A percentile compares a stretch with the other conserved stretches of the same genome.
Evolutionary conservation across 1,140 invertebrate genomes (phyloP).

Genomic region (Pomacea maculata): DNA sequence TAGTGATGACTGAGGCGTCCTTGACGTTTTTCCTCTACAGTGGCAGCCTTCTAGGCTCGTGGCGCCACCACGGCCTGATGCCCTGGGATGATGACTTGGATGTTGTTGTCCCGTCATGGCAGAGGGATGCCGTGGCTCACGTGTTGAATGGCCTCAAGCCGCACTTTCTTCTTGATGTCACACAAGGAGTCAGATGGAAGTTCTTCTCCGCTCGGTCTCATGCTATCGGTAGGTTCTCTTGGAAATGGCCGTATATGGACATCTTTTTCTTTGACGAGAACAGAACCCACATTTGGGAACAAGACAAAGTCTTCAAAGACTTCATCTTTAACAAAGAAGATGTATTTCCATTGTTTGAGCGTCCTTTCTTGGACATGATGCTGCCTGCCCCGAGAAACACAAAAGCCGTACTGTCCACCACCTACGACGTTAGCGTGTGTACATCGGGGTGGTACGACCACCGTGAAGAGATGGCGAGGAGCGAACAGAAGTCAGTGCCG

Average conservation of each 20-base stretch:
- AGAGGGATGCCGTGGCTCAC: background rate
- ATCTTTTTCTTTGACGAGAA: constrained; percentile 33
- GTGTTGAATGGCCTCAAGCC: background rate
- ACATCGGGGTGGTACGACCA: constrained; percentile 18
- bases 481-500: background rate
- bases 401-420: background rate
- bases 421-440: constrained; percentile 17
- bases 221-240: background rate
- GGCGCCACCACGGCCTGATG: constrained; percentile 40
- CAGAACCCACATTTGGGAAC: constrained; percentile 37
- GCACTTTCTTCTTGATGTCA: constrained; percentile 21
- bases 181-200: constrained; percentile 28
- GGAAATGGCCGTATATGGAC: constrained; percentile 36
- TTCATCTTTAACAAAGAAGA: constrained; percentile 18
- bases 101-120: constrained; percentile 21
- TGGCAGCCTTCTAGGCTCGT: constrained; percentile 30
- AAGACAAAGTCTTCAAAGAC: background rate
- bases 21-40: constrained; percentile 5
- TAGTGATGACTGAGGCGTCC: no score
- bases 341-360: constrained; percentile 29
- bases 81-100: constrained; percentile 50
- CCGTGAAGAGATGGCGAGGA: background rate
- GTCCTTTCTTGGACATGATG: constrained; percentile 27
- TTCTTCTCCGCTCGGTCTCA: constrained; percentile 24
- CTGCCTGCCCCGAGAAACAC: constrained; percentile 33